phyloP scores from a whole-genome alignment of 2,797 vertebrate genomes.

The Hydrolagus colliei region DNA sequence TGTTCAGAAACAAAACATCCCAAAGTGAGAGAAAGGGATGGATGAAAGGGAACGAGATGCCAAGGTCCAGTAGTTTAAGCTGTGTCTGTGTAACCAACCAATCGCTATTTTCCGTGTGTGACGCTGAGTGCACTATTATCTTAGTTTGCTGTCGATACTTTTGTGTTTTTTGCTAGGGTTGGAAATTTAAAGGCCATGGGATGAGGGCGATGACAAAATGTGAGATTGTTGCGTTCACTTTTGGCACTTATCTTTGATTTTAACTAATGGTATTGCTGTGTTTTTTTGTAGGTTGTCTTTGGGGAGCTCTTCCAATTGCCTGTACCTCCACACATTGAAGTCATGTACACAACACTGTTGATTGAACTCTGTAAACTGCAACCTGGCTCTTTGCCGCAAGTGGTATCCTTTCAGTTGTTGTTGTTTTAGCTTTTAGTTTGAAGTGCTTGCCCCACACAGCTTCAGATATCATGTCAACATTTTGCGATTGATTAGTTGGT shows the following conservation, averaged over 20 bases:
- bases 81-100: too few relatives aligned
- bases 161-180: neutral
- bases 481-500: too few relatives aligned
- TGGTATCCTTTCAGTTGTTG: slow-evolving; percentile 75
- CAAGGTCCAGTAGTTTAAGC: too few relatives aligned
- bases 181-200: neutral
- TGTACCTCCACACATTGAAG: slow-evolving; percentile 78
- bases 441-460: too few relatives aligned
- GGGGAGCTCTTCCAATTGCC: slow-evolving; percentile 88
- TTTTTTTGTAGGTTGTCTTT: slow-evolving; percentile 77
- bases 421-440: neutral
- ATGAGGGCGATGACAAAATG: neutral
- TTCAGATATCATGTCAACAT: too few relatives aligned
- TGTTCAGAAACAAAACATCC: too few relatives aligned
- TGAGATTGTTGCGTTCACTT: too few relatives aligned
- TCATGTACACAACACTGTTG: slow-evolving; percentile 90
- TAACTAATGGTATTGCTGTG: slow-evolving; percentile 28
- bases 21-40: too few relatives aligned
- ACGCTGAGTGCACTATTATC: too few relatives aligned
- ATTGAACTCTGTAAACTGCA: slow-evolving; percentile 97
- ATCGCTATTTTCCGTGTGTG: too few relatives aligned
- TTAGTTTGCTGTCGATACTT: neutral
- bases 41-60: too few relatives aligned
- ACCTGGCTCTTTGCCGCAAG: slow-evolving; percentile 92
- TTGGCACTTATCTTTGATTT: too few relatives aligned